Base-by-base conservation (phyloP, 2,888 invertebrate species). In the Trachelus iudaicus region DNA sequence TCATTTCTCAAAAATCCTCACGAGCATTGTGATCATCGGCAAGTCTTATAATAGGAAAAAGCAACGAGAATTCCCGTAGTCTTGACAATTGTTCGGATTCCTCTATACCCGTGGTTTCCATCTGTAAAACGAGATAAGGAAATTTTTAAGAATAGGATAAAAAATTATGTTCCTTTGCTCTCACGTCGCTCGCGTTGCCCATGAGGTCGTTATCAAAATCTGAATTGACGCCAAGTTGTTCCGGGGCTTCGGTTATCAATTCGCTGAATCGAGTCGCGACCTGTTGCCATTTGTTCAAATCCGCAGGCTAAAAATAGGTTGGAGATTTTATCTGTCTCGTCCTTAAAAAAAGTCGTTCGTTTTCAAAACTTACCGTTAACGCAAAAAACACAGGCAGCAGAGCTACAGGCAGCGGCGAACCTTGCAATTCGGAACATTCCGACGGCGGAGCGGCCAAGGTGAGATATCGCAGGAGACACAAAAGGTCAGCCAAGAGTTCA, bases 321-420 rank as follows among this genome's bases (percentile, higher is more conserved):
- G 35, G 12, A 77, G 35, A 40, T 6, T 15, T 15, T 6, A 15
- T 15, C 33, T 30, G 69, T 30, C n/a, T 30, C 2, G 69, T 30
- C 2, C 3, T 4, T 23, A 13, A 69, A 12, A 30, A 69, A 69
- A n/a, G n/a, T n/a, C 2, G 0, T 69, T 30, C 0, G 2, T 40
- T 15, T 40, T 40, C 15, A 40, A 15, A 40, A 40, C 6, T 80
- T 90, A 93, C 93, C 88, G 92, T 90, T 71, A 93, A 83, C 75
- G 91, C 89, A 81, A 93, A 93, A 85, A 93, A 93, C 76, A 93
- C 89, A 3, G 93, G 92, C 80, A 93, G 86, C 89, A 93, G 91
- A 23, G 91, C 91, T 34, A 92, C 87, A 0, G 92, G 92, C 73
- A 93, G 87, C 4, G 92, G 91, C 56, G 92, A 92, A 13, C 93